Evolutionary conservation across 1,140 invertebrate species (phyloP), one percentile per base, ranked within the genome.

Genomic region (Caenorhabditis remanei): DNA sequence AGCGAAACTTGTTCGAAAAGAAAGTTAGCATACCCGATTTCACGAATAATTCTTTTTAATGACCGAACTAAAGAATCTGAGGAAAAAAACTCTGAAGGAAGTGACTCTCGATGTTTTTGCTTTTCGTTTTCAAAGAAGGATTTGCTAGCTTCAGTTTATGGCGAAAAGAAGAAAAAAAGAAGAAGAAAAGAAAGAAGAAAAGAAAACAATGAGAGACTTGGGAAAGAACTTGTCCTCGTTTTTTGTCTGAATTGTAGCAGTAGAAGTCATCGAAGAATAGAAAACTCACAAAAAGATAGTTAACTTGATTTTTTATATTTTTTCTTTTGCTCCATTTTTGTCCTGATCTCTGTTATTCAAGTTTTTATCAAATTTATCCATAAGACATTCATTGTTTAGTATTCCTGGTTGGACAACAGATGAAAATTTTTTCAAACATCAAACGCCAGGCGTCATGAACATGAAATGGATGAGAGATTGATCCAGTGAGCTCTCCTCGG

Each of bases 381-480:
- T 16, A 53, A 53, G 16, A 53, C 11, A 14, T 11, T 1, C 50
- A 53, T 11, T 14, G 50, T 14, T 53, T 16, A 9, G 5, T 32
- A 24, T 32, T 32, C 61, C n/a, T 40, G 19, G n/a, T n/a, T 58
- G 21, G 19, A 7, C 11, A 21, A 0, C 41, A 71, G 65, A 71
- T 43, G 40, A 43, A 43, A 71, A n/a, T 43, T 61, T n/a, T 61
- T 61, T 43, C 46, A 5, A 13, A 71, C 46, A 21, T 79, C 71
- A 79, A 79, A 50, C 71, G 53, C 32, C 46, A 79, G 53, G 43
- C 71, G 71, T 79, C 71, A 79, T 71, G 21, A 8, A 19, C 9
- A 58, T 58, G 56, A 58, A 32, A 58, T n/a, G 56, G 32, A 14
- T 24, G 65, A 71, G 14, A 71, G 65, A 71, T 71, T 71, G 65